Percentiles rank a stretch among this genome's conserved stretches.
phyloP scores from a whole-genome alignment of 2,797 vertebrate genomes.

The Anas bahamensis region DNA sequence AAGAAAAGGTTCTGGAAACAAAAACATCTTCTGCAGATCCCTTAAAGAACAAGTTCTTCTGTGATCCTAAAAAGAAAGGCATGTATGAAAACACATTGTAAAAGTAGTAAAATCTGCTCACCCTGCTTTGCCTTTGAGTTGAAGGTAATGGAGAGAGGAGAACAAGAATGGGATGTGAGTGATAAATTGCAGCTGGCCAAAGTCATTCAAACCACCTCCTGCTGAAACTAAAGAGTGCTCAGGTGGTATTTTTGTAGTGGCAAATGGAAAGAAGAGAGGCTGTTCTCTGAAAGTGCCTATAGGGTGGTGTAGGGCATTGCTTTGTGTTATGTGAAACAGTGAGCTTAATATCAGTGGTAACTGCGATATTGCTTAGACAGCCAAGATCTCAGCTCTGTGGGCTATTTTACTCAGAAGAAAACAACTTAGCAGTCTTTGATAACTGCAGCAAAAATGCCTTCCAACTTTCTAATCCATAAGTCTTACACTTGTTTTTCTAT shows the following conservation, averaged over 20 bases:
- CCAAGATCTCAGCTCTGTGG: neutral
- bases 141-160: neutral
- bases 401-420: neutral
- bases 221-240: neutral
- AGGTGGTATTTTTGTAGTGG: neutral
- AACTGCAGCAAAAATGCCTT: neutral
- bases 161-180: neutral
- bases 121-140: neutral
- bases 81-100: neutral
- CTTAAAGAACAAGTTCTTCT: neutral
- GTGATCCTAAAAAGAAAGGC: neutral
- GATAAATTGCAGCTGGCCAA: neutral
- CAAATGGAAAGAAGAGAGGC: neutral
- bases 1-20: neutral
- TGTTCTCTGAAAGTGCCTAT: neutral
- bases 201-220: neutral
- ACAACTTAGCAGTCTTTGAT: neutral
- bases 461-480: neutral
- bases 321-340: neutral
- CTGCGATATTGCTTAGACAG: neutral
- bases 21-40: neutral
- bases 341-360: neutral
- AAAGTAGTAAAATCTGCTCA: neutral
- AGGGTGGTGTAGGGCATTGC: neutral
- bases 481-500: neutral